Evolutionary conservation across 2,888 invertebrate species (phyloP).

Genomic region (Drosophila nr. perissopoda): DNA sequence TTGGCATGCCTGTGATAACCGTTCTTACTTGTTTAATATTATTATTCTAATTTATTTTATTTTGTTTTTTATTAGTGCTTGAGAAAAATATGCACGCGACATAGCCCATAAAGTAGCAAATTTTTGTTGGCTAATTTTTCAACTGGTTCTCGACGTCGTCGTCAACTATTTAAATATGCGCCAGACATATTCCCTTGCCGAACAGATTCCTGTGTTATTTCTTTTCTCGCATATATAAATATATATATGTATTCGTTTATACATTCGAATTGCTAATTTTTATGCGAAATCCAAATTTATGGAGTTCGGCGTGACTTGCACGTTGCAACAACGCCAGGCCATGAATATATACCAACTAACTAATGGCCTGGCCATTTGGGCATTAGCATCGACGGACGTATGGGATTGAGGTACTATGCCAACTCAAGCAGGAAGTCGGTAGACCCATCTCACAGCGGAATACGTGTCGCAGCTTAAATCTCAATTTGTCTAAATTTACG

Average conservation of each 20-base stretch:
- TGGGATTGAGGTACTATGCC: not conserved
- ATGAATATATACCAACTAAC: constrained; percentile 15
- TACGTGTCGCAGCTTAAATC: not conserved
- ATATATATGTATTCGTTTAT: constrained; percentile 4
- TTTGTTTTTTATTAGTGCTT: constrained; percentile 5
- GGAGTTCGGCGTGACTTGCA: constrained; percentile 27
- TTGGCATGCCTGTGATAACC: not conserved
- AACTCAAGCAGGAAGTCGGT: constrained; percentile 24
- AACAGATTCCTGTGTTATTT: constrained; percentile 31
- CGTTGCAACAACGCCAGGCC: constrained; percentile 2
- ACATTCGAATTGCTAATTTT: constrained; percentile 22
- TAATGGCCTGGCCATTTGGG: not conserved
- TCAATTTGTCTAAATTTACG: not conserved
- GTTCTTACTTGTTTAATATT: not conserved
- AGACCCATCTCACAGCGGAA: not conserved
- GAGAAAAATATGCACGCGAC: constrained; percentile 66
- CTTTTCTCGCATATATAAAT: constrained; percentile 22
- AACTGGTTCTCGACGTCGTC: constrained; percentile 60
- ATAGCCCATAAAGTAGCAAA: constrained; percentile 58
- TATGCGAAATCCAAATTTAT: constrained; percentile 52
- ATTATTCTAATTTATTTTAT: constrained; percentile 4
- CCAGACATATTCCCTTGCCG: constrained; percentile 45
- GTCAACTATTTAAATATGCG: constrained; percentile 60
- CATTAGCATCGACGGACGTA: not conserved
- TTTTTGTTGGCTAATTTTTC: constrained; percentile 61